Evolutionary conservation across 2,797 vertebrate species (phyloP), one percentile per base, ranked within the genome.

Genomic region (Siniperca obscura): DNA sequence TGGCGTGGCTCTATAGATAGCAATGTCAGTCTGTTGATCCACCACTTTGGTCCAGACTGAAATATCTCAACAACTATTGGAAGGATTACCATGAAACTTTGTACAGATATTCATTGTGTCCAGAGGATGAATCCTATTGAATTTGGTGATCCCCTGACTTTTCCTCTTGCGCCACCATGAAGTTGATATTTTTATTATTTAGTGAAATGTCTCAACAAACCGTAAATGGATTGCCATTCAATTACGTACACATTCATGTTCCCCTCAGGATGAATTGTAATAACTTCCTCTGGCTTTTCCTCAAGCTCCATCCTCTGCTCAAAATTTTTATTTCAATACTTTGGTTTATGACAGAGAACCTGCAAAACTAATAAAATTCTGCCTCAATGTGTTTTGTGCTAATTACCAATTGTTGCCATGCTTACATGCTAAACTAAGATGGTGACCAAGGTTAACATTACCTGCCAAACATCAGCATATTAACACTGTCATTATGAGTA

Each of bases 251-350:
- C 38, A 34, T 60, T 48, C 27, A 48, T 11, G 11, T 30, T 46
- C 17, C 55, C 69, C 40, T 34, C 3, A 30, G n/a, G 60, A 62
- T 56, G 55, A 25, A 27, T 27, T 56, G 12, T 14, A 25, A 56
- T 62, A 59, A 40, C 40, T 40, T 30, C 56, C 46, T 48, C 61
- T 64, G 61, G 17, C 62, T 67, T 34, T 56, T 56, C 27, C 40
- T 34, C 42, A 34, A 30, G 16, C 36, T 7, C 13, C 55, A 13
- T 25, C 10, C 27, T 27, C 55, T 17, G 52, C 14, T 36, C 50
- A 53, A 55, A 17, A 50, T 68, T 3, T 1, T 21, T 22, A 13
- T 22, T 21, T 1, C 22, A 25, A 25, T n/a, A n/a, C 38, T n/a
- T 64, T 64, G 61, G 22, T 64, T 40, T 14, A 42, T n/a, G 46